Base-by-base conservation (phyloP, 1,140 invertebrate genomes). In the Lasioglossum albipes region DNA sequence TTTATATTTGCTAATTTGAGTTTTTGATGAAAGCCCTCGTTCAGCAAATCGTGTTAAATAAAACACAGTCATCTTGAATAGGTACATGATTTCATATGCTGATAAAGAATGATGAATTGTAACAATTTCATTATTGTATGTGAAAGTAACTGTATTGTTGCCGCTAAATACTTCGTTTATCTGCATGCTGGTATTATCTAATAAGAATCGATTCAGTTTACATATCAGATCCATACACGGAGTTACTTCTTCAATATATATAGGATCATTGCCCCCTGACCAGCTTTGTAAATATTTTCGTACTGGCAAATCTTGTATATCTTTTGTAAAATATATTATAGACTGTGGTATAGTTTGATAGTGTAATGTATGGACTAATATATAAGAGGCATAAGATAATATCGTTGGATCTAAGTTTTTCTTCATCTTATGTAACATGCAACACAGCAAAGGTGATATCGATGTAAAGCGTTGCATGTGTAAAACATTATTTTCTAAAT, bases 281-380 rank as follows among this genome's bases (percentile, higher is more conserved):
- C 91, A 92, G 64, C 86, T 87, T 4, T 52, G 69, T 12, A 91
- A 67, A 83, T 92, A 91, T 49, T 89, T 81, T 9, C 83, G 77
- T 20, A 71, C 67, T 31, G 83, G 84, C 20, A 90, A 83, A 13
- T 84, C 49, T n/a, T 80, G n/a, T 9, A 90, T 71, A 59, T 88
- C 78, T 45, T 74, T 45, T 27, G 81, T 22, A 7, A 93, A 67
- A 49, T 85, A 9, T 45, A 89, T 82, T 7, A 93, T 87, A 75
- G 82, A 52, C 36, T 83, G 81, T 6, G 89, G 86, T 6, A 79
- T 81, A n/a, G 88, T 82, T 88, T 93, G 92, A 74, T 84, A 89
- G 78, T 93, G 91, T 9, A 93, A 81, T 20, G 87, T 88, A 61
- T 93, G 84, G 7, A 84, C 49, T 13, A 89, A 85, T 31, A 93